Evolutionary conservation across 2,113 vertebrate species (phyloP).

Genomic region (Parus major): DNA sequence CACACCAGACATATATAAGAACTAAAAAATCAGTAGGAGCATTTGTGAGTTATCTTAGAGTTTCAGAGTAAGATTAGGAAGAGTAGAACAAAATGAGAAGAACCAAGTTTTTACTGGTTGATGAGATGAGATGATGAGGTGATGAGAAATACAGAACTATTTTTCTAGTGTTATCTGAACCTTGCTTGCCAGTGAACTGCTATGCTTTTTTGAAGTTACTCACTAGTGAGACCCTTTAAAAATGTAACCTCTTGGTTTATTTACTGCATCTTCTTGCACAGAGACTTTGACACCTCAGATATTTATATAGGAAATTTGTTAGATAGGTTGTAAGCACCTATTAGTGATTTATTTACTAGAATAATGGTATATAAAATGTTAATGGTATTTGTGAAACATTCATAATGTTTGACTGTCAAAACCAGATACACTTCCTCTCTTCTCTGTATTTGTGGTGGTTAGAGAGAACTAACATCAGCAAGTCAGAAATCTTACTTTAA

Average conservation of each 20-base stretch:
- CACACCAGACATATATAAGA: background rate
- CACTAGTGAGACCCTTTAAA: background rate
- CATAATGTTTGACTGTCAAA: background rate
- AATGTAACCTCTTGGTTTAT: background rate
- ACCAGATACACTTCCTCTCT: background rate
- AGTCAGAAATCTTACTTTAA: background rate
- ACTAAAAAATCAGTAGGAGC: background rate
- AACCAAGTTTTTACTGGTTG: background rate
- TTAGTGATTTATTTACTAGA: background rate
- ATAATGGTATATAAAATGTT: background rate
- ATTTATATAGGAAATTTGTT: background rate
- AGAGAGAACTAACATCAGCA: background rate
- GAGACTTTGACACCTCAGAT: background rate
- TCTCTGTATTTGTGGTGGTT: background rate
- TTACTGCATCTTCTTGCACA: background rate
- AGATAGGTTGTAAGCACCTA: background rate
- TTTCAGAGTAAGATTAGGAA: background rate
- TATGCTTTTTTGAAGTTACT: background rate
- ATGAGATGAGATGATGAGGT: too few species aligned
- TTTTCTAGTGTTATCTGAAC: background rate
- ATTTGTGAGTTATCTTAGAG: background rate
- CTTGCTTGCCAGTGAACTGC: background rate
- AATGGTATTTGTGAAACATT: background rate
- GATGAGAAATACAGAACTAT: background rate
- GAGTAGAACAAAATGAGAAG: background rate